phyloP scores from a whole-genome alignment of 1,140 invertebrate species.

The Sesamia nonagrioides region DNA sequence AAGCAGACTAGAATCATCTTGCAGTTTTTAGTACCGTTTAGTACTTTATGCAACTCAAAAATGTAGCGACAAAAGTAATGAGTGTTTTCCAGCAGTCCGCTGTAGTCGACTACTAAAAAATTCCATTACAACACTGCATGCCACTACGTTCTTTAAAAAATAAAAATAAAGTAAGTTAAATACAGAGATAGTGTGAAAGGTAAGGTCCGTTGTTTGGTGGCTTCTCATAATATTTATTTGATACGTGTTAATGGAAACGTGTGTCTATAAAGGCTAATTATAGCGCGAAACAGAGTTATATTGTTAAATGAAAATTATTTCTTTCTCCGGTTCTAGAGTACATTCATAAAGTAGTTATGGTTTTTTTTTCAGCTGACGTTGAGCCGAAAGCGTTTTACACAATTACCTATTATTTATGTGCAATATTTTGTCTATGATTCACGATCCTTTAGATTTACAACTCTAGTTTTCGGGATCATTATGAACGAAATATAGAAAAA shows the following conservation, averaged over 20 bases:
- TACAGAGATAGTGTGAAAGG: constrained; percentile 12
- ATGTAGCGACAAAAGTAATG: background rate
- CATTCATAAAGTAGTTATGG: background rate
- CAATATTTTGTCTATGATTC: background rate
- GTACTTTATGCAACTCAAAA: constrained; percentile 15
- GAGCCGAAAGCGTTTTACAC: background rate
- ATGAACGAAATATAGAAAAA: no score
- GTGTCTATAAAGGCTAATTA: background rate
- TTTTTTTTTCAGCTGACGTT: background rate
- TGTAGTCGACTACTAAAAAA: constrained; percentile 30
- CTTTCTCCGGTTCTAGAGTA: background rate
- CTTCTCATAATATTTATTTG: background rate
- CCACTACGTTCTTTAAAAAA: background rate
- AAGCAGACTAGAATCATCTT: background rate
- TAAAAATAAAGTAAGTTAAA: constrained; percentile 27
- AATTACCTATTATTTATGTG: background rate
- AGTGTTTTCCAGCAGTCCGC: background rate
- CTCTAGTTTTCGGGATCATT: background rate
- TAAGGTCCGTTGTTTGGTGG: background rate
- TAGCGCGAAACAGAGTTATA: background rate
- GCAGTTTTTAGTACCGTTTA: constrained; percentile 26
- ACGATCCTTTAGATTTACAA: background rate
- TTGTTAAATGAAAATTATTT: constrained; percentile 2
- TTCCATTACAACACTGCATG: constrained; percentile 32
- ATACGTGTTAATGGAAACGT: background rate